Percentiles rank a stretch among this genome's conserved stretches.
These are phyloP conservation scores for Serranus cabrilla DNA, from an alignment of 2,797 vertebrate species.

Conservation along the genomic window DNA sequence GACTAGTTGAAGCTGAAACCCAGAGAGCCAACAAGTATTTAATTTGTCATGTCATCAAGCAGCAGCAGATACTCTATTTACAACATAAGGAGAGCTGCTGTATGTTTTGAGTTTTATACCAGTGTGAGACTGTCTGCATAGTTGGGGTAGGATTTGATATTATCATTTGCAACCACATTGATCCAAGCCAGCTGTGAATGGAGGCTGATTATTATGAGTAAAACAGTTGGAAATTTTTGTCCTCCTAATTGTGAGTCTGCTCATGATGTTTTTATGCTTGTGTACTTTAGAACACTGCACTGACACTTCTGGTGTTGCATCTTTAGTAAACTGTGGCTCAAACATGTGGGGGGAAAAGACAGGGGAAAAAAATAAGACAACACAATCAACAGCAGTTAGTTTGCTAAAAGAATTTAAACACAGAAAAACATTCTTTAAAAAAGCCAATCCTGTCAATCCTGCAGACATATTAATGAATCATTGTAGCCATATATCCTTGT, in stretches of 20 bases:
- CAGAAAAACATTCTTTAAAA: not conserved
- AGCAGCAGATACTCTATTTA: slow-evolving; percentile 13
- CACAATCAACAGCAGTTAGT: not conserved
- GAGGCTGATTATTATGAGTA: slow-evolving; percentile 5
- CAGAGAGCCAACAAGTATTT: not conserved
- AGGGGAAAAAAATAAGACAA: not conserved
- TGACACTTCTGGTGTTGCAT: not conserved
- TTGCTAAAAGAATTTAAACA: not conserved
- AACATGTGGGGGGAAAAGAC: not conserved
- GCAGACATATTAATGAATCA: slow-evolving; percentile 2
- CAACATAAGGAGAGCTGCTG: not conserved
- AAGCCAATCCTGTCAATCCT: not conserved
- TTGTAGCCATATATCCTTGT: slow-evolving; percentile 7
- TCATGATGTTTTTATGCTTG: not conserved
- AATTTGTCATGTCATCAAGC: slow-evolving; percentile 35
- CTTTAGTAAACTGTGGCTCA: not conserved
- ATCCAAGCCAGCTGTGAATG: not conserved
- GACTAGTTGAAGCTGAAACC: not conserved
- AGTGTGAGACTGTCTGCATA: not conserved
- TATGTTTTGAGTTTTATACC: not conserved
- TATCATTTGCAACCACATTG: slow-evolving; percentile 2
- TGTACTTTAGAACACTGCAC: slow-evolving; percentile 2
- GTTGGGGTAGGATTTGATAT: not conserved
- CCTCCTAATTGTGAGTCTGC: not conserved
- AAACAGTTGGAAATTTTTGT: slow-evolving; percentile 13